Base-by-base conservation (phyloP, 2,888 invertebrate species). In the Ypsolopha sequella region DNA sequence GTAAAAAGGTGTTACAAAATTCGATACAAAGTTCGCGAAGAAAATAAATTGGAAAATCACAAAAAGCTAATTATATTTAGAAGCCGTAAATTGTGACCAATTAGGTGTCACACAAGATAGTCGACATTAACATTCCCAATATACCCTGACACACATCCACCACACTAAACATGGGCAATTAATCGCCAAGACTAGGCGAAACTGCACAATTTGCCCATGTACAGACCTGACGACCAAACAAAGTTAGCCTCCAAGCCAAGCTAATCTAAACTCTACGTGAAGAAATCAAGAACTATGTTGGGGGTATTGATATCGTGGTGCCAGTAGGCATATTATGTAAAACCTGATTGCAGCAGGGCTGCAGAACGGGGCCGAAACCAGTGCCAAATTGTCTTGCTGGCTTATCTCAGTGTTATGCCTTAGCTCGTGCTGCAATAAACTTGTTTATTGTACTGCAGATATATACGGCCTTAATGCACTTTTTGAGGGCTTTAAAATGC, bases 341-440 rank as follows among this genome's bases (percentile, higher is more conserved):
- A 49, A 49, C 11, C 41, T 41, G 24, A 36, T 11, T 34, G 49
- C 49, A 14, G 36, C 14, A 43, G 39, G 11, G 80, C 79, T 77
- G 61, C 70, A 69, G 71, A 81, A 80, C 76, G 78, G 65, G 81
- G 76, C 68, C 80, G 76, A 68, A 70, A 75, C 72, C 74, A 75
- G 80, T 85, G 85, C 85, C 86, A 86, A 85, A 85, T 84, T 78
- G 86, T 84, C 84, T 80, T 68, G 75, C 68, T 76, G 79, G 85
- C 85, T 86, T 86, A 86, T 86, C 86, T 85, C 68, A 68, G 77
- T 77, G 81, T 78, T 78, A 80, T 77, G 71, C 74, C 71, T 24
- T 71, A 68, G 71, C 72, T 72, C 65, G 68, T 72, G 66, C 66
- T 66, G 72, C 76, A 71, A 77, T 81, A 82, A 81, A 80, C 72